phyloP scores from a whole-genome alignment of 2,113 vertebrate species.

The Amblyopsis rosae region DNA sequence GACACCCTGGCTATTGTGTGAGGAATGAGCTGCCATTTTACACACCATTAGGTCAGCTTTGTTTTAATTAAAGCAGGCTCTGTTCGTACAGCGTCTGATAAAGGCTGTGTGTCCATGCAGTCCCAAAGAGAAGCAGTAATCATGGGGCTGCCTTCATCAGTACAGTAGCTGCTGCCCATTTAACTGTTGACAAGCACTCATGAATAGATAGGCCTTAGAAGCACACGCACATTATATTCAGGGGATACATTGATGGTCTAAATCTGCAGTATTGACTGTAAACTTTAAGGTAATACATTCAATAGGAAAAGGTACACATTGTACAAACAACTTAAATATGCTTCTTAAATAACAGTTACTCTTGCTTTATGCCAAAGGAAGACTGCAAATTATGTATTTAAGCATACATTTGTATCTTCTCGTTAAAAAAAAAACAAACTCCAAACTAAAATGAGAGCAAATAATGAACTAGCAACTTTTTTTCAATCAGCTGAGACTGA shows the following conservation, averaged over 20 bases:
- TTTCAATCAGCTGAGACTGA: too few species aligned
- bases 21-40: constrained; percentile 88
- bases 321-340: neutral
- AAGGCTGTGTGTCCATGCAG: constrained; percentile 78
- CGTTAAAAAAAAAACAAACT: too few species aligned
- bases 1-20: constrained; percentile 79
- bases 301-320: neutral
- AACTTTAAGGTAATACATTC: neutral
- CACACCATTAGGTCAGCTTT: constrained; percentile 90
- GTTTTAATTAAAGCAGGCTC: constrained; percentile 90
- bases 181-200: constrained; percentile 85
- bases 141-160: constrained; percentile 85
- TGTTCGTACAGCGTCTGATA: constrained; percentile 85
- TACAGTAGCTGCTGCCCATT: constrained; percentile 83
- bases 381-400: too few species aligned
- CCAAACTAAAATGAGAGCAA: too few species aligned
- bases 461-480: too few species aligned
- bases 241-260: too few species aligned
- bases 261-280: constrained; percentile 3
- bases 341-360: neutral
- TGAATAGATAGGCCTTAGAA: constrained; percentile 48
- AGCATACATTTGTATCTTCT: too few species aligned
- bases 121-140: constrained; percentile 82
- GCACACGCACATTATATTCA: neutral
- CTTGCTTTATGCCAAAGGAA: too few species aligned